Conservation (phyloP, 2,797 vertebrate species). For the Mus minutoides region DNA sequence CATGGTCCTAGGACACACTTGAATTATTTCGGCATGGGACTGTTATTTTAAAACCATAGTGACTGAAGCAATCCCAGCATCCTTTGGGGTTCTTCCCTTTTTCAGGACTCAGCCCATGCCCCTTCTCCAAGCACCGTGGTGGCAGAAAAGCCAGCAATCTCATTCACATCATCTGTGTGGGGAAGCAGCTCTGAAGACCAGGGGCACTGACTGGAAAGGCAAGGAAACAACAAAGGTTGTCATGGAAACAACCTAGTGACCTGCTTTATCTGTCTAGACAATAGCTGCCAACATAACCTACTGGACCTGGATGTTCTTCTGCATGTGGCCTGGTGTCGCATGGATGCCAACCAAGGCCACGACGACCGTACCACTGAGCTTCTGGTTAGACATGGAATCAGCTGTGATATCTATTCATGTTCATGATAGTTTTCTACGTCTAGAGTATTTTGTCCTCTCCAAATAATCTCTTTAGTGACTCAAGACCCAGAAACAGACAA, state of each 20-base stretch:
- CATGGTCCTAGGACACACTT: not conserved
- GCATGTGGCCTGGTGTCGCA: fast-evolving
- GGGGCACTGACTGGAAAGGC: not conserved
- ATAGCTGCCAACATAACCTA: no score
- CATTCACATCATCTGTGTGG: no score
- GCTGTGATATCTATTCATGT: no score
- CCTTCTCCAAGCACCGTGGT: not conserved
- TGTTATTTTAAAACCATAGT: not conserved
- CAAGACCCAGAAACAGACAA: not conserved
- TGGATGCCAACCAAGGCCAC: not conserved
- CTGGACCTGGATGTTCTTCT: no score
- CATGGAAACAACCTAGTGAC: not conserved
- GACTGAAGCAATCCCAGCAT: not conserved
- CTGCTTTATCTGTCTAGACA: not conserved
- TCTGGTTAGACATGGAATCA: not conserved
- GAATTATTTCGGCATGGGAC: not conserved
- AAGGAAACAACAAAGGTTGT: no score
- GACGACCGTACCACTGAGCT: not conserved
- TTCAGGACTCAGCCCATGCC: not conserved
- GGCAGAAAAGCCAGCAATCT: fast-evolving
- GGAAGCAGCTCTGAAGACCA: not conserved
- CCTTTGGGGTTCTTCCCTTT: not conserved
- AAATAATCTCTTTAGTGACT: not conserved
- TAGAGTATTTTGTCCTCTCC: not conserved
- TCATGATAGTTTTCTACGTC: not conserved